Conservation (phyloP, 2,797 vertebrate genomes). For the Scyliorhinus canicula region DNA sequence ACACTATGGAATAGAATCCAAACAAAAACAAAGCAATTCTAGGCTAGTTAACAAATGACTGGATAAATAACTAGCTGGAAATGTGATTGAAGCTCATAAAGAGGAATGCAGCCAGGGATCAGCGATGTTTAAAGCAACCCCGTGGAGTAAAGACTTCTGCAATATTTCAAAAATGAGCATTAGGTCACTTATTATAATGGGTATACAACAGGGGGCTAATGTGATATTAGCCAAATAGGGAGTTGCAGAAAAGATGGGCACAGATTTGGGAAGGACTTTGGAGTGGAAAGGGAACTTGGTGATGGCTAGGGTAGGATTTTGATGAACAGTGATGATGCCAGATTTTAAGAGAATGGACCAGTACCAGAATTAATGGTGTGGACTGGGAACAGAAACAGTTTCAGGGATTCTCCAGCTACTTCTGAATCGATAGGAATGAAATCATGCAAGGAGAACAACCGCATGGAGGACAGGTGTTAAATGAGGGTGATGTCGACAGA, state of each 20-base stretch:
- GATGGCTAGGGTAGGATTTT: background rate
- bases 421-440: background rate
- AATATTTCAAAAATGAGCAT: no score
- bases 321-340: background rate
- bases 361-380: background rate
- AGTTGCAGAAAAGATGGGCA: background rate
- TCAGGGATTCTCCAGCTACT: background rate
- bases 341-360: background rate
- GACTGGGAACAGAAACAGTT: background rate
- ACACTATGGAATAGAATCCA: background rate
- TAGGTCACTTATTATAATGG: background rate
- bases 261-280: background rate
- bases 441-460: background rate
- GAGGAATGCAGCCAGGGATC: background rate
- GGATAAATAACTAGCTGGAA: background rate
- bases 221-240: background rate
- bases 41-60: background rate
- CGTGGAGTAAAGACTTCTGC: background rate
- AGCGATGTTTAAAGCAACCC: background rate
- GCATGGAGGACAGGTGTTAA: background rate
- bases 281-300: background rate
- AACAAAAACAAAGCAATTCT: background rate
- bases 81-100: background rate
- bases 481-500: background rate
- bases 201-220: background rate